Percentiles rank a stretch among this genome's conserved stretches.
Evolutionary conservation across 2,888 invertebrate genomes (phyloP).

Genomic region (Aspidiotus destructor): DNA sequence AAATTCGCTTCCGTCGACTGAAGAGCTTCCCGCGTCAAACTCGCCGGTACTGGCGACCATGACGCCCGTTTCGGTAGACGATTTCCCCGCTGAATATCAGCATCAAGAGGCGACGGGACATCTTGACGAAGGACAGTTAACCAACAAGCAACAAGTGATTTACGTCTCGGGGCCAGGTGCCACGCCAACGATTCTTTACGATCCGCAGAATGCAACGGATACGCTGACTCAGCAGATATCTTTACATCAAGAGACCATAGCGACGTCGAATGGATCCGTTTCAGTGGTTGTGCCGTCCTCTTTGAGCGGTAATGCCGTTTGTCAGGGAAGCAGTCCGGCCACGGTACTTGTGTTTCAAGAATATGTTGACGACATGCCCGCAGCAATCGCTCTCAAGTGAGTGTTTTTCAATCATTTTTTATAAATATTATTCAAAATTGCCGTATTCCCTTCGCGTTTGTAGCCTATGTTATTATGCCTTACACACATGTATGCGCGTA

Average conservation of each 20-base stretch:
- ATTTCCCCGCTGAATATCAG: constrained; percentile 37
- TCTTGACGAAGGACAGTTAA: constrained; percentile 1
- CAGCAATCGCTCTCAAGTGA: constrained; percentile 18
- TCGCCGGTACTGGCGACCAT: constrained; percentile 71
- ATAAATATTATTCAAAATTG: neutral
- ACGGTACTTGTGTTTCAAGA: constrained; percentile 65
- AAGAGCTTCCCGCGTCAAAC: constrained; percentile 19
- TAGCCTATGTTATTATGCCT: too few species aligned
- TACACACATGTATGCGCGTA: too few species aligned
- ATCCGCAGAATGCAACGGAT: constrained; percentile 34
- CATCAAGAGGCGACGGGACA: constrained; percentile 34
- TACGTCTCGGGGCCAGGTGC: constrained; percentile 37
- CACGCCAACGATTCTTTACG: constrained; percentile 35
- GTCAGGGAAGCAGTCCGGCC: constrained; percentile 42
- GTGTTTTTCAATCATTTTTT: neutral
- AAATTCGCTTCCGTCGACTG: constrained; percentile 21
- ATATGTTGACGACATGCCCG: constrained; percentile 57
- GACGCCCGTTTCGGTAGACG: constrained; percentile 68
- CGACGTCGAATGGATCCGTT: constrained; percentile 44
- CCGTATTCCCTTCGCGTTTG: too few species aligned
- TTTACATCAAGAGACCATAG: constrained; percentile 34
- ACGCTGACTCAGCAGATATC: constrained; percentile 33
- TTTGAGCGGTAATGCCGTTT: constrained; percentile 43
- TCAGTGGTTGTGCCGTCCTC: constrained; percentile 47
- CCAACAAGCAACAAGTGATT: constrained; percentile 37